Conservation (phyloP, 2,113 vertebrate genomes). For the Platysternon megacephalum region DNA sequence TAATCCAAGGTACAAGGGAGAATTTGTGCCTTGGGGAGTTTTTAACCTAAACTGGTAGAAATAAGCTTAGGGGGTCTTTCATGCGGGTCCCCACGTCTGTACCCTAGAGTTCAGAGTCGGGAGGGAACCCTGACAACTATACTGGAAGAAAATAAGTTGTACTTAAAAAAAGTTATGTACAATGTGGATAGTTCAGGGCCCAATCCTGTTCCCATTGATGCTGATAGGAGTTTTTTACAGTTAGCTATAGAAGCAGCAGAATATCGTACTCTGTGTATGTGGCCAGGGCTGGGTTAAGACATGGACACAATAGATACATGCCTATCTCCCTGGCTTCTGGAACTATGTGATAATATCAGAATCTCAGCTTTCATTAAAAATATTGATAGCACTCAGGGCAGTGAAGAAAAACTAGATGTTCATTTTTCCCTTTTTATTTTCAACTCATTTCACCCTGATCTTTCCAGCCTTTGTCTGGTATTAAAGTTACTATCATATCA, state of each 20-base stretch:
- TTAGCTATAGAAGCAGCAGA: not conserved
- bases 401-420: not conserved
- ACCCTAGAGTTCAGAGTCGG: no score
- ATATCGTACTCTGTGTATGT: not conserved
- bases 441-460: not conserved
- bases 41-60: no score
- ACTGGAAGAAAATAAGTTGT: not conserved
- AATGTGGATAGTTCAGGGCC: not conserved
- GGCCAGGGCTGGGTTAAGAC: not conserved
- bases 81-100: no score
- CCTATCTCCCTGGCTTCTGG: not conserved
- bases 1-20: no score
- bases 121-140: not conserved
- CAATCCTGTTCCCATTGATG: not conserved
- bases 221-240: not conserved
- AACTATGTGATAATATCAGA: not conserved
- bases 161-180: not conserved
- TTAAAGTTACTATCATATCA: not conserved
- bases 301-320: not conserved
- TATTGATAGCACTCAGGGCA: not conserved
- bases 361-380: not conserved
- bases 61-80: no score
- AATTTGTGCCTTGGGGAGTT: no score
- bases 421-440: not conserved
- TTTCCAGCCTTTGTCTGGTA: not conserved